Conservation (phyloP, 2,113 vertebrate species). For the Anguilla japonica region DNA sequence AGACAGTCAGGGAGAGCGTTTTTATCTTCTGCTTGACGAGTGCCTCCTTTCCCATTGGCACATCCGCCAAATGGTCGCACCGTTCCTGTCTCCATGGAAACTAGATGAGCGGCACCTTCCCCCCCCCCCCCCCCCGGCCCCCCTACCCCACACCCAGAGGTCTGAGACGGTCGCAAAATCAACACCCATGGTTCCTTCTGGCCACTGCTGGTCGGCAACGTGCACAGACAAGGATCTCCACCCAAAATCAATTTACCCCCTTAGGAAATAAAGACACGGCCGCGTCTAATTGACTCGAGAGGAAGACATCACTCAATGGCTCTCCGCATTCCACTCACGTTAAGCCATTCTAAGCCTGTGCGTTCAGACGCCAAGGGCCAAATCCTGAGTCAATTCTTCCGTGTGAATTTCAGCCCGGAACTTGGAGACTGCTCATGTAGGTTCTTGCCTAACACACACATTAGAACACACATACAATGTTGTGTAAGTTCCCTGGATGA, state of each 20-base stretch:
- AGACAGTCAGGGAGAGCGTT: background rate
- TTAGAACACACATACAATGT: too few relatives aligned
- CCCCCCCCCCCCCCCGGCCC: background rate
- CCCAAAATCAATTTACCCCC: background rate
- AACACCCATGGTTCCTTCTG: background rate
- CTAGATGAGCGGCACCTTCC: background rate
- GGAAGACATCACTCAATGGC: background rate
- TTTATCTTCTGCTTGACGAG: background rate
- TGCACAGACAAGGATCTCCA: background rate
- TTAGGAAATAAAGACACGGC: background rate
- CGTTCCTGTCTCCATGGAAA: slow-evolving; percentile 17
- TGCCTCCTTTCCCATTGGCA: background rate
- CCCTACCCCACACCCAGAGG: background rate
- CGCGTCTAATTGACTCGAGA: background rate
- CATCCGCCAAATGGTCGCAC: background rate
- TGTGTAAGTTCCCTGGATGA: too few relatives aligned
- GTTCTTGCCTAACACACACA: background rate
- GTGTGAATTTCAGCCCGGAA: background rate
- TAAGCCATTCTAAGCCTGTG: background rate
- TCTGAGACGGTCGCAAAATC: background rate
- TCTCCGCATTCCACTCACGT: background rate
- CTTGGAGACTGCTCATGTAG: background rate
- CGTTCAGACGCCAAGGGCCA: background rate
- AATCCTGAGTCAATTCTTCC: background rate
- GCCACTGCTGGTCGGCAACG: background rate